Conservation (phyloP, 2,888 invertebrate genomes). For the Acheta domesticus region DNA sequence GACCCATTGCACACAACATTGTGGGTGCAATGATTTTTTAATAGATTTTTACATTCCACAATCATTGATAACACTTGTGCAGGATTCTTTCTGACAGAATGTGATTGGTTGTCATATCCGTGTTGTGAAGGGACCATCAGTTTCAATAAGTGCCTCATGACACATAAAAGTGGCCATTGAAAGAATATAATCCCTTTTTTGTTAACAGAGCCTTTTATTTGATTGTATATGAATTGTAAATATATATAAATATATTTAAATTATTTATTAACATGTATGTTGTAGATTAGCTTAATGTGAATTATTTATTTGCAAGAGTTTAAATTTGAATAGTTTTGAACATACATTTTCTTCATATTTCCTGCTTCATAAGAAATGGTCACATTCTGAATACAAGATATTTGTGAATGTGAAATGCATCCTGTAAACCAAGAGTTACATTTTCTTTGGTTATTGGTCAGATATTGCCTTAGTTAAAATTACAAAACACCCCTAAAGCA, state of each 20-base stretch:
- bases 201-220: slow-evolving; percentile 3
- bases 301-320: slow-evolving; percentile 23
- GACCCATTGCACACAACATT: neutral
- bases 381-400: neutral
- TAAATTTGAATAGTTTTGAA: neutral
- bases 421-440: slow-evolving; percentile 33
- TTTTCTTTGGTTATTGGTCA: slow-evolving; percentile 36
- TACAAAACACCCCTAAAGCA: neutral
- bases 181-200: neutral
- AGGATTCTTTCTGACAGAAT: slow-evolving; percentile 2
- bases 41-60: neutral
- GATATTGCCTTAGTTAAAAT: slow-evolving; percentile 23
- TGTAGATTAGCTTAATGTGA: slow-evolving; percentile 25
- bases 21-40: neutral
- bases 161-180: neutral
- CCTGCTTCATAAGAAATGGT: neutral
- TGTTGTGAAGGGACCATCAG: slow-evolving; percentile 9
- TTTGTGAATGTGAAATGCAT: slow-evolving; percentile 20
- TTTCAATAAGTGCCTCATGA: slow-evolving; percentile 18
- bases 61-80: neutral
- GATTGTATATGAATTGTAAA: slow-evolving; percentile 24
- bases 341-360: slow-evolving; percentile 19
- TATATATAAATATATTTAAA: slow-evolving; percentile 35
- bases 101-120: neutral
- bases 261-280: slow-evolving; percentile 32